A percentile compares a stretch with the other conserved stretches of the same genome.
Evolutionary conservation across 2,113 vertebrate genomes (phyloP).

Genomic region (Amia ocellicauda): DNA sequence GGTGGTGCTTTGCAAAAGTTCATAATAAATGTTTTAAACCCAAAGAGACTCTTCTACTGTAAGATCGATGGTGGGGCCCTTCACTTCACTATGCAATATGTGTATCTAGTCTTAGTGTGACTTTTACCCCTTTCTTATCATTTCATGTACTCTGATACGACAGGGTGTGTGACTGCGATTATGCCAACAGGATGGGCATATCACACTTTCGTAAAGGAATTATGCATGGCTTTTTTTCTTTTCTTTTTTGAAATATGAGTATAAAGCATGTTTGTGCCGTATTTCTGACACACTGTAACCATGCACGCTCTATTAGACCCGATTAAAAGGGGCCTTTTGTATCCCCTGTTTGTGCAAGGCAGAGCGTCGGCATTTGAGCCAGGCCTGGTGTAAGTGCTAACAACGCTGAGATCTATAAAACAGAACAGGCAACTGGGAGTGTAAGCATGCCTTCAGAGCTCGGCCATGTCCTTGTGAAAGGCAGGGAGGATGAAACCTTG

Average conservation of each 20-base stretch:
- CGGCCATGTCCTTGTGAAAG: background rate
- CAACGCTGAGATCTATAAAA: background rate
- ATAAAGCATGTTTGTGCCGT: constrained; percentile 29
- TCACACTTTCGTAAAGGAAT: constrained; percentile 5
- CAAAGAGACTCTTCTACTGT: no score
- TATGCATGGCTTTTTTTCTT: background rate
- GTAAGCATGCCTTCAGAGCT: no score
- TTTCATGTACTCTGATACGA: no score
- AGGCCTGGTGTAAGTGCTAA: constrained; percentile 17
- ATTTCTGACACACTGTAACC: constrained; percentile 6
- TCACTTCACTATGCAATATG: no score
- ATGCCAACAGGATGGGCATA: no score
- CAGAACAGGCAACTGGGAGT: background rate
- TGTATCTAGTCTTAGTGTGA: no score
- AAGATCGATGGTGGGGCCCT: no score
- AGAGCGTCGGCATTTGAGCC: background rate
- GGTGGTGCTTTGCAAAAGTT: no score
- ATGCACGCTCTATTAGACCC: background rate
- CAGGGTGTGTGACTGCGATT: no score
- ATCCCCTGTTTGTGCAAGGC: constrained; percentile 26
- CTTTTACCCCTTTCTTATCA: no score
- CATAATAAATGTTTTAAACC: no score
- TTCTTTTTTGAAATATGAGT: constrained; percentile 2
- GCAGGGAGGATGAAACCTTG: background rate
- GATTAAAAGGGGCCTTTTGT: constrained; percentile 22